phyloP scores from a whole-genome alignment of 2,113 vertebrate species.

The Pungitius pungitius region DNA sequence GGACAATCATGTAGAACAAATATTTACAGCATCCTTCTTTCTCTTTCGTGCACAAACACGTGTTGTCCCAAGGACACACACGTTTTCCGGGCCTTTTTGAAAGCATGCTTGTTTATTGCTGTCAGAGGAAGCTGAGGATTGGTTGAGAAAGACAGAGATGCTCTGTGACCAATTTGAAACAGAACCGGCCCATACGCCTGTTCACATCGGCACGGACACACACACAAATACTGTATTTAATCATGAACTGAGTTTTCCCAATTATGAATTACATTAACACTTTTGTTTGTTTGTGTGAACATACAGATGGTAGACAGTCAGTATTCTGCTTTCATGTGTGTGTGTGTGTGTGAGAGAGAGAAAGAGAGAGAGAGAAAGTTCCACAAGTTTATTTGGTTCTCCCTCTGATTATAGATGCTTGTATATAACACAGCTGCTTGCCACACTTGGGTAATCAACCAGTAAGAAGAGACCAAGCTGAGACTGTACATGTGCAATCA shows the following conservation, averaged over 20 bases:
- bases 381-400: constrained; percentile 15
- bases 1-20: not conserved
- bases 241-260: constrained; percentile 3
- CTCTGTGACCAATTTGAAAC: constrained; percentile 81
- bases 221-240: constrained; percentile 5
- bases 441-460: constrained; percentile 35
- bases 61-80: constrained; percentile 20
- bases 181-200: constrained; percentile 47
- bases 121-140: constrained; percentile 69
- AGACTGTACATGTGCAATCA: constrained; percentile 36
- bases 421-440: constrained; percentile 29
- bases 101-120: constrained; percentile 68
- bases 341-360: constrained; percentile 6
- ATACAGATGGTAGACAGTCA: not conserved
- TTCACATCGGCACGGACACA: constrained; percentile 18
- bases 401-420: constrained; percentile 38
- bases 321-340: not conserved
- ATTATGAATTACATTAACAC: not conserved
- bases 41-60: constrained; percentile 27
- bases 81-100: constrained; percentile 73
- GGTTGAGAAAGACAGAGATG: constrained; percentile 52
- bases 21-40: constrained; percentile 1
- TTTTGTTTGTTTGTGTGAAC: not conserved
- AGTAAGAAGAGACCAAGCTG: constrained; percentile 32
- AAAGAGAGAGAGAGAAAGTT: not conserved